Conservation (phyloP, 2,888 invertebrate species). For the Spodoptera picta region DNA sequence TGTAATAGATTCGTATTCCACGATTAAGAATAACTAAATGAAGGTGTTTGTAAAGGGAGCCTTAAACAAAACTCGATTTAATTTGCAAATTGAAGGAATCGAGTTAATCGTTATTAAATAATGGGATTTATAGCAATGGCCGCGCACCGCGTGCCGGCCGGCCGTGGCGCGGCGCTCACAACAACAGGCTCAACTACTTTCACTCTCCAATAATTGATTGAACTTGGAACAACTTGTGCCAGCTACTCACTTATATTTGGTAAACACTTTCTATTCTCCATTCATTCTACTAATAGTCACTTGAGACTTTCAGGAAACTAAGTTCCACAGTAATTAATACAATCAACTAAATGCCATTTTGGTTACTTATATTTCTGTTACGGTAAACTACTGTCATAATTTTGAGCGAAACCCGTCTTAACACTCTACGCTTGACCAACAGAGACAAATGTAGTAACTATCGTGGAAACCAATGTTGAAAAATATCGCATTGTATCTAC, state of each 20-base stretch:
- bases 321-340: too few species aligned
- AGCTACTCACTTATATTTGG: conserved; percentile 45
- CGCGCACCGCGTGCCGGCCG: conserved; percentile 28
- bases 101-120: conserved; percentile 68
- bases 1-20: conserved; percentile 1
- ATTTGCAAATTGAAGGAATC: conserved; percentile 76
- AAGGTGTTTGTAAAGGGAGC: conserved; percentile 83
- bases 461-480: too few species aligned
- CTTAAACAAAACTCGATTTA: conserved; percentile 77
- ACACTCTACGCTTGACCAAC: background rate
- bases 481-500: too few species aligned
- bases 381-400: too few species aligned
- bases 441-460: too few species aligned
- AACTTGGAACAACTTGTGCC: conserved; percentile 45
- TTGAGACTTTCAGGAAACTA: too few species aligned
- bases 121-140: conserved; percentile 68
- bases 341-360: too few species aligned
- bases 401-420: background rate
- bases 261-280: conserved; percentile 42
- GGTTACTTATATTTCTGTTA: too few species aligned
- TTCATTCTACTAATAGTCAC: too few species aligned
- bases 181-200: conserved; percentile 60
- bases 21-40: conserved; percentile 69
- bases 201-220: conserved; percentile 60
- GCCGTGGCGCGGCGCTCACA: conserved; percentile 36